Evolutionary conservation across 2,888 invertebrate genomes (phyloP), one percentile per base, ranked within the genome.

Genomic region (Phasia obesa): DNA sequence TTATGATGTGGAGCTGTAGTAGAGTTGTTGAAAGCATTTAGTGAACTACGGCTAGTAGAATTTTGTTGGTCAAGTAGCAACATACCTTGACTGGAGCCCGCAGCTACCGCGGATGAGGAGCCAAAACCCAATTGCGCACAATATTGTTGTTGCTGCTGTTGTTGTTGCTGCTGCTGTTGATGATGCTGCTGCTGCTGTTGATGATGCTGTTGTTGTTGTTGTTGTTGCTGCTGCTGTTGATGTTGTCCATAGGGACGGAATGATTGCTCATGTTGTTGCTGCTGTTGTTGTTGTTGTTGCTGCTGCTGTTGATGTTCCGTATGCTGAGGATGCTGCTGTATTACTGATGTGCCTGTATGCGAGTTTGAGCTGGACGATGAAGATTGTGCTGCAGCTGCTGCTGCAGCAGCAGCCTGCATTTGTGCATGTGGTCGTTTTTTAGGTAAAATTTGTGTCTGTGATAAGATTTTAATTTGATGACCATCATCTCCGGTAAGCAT

Each of bases 391-490:
- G 87, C 84, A 42, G 88, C 87, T 62, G 88, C 88, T 84, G 90
- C 90, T 23, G 89, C 90, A 53, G 87, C 88, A 25, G 91, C 90
- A 74, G 91, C 90, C 79, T 89, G 90, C 87, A 90, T 91, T 86
- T 91, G 91, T 81, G 91, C 91, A 83, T 91, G 91, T 77, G 91
- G 91, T 80, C 91, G 86, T 84, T 91, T 91, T 85, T 91, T 91
- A 67, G 91, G 91, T 81, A 91, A 87, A 86, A 90, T 90, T 87
- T 90, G 90, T 81, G 91, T 90, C 84, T 91, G 90, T 75, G 90
- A 90, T 86, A 90, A 87, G 86, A 91, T 91, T 87, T 90, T 90
- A 42, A 90, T 90, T 85, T 89, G 89, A 87, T 91, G 90, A 5
- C 89, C 90, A 86, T 90, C 90, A 81, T 90, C 90, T 21, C 89